Base-by-base conservation (phyloP, 2,113 vertebrate species). In the Scatophagus argus region DNA sequence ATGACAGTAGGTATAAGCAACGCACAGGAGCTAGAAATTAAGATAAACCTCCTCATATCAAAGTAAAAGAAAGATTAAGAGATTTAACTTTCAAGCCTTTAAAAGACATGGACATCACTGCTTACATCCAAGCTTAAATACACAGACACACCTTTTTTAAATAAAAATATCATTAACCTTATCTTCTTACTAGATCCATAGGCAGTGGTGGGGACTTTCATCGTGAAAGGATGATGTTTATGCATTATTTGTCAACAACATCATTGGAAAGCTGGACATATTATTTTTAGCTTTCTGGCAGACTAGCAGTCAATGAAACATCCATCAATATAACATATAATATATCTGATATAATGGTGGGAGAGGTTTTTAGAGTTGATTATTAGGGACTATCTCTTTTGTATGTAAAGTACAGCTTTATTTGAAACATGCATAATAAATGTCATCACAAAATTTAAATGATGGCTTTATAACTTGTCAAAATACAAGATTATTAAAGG, bases 221-320 rank as follows among this genome's bases (percentile, higher is more conserved):
- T 43, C 34, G 59, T 27, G 9, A 64, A 43, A 36, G 2, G 27
- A 51, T 73, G 41, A 73, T 43, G 41, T 61, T 67, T 39, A 23
- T 27, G 16, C 12, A 54, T 46, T 69, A 46, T 58, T 64, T 17
- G 13, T 72, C 52, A 21, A 44, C n/a, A 44, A 34, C 5, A 51
- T 39, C 25, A 39, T 41, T 27, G 34, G 19, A 60, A 60, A 77
- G 34, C 34, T 9, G 27, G 27, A 60, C 34, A 25, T 3, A 21
- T 12, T 59, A 52, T 59, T 51, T 49, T 67, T 41, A 58, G 4
- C 41, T 49, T 51, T 43, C 13, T 34, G 36, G 36, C 36, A 19
- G 27, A 14, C 27, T 34, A 34, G 6, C 23, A 68, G 34, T 46
- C 43, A 46, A 52, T 27, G 46, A 54, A 52, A 25, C 36, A 52